phyloP scores from a whole-genome alignment of 2,113 vertebrate species.

The Caloenas nicobarica region DNA sequence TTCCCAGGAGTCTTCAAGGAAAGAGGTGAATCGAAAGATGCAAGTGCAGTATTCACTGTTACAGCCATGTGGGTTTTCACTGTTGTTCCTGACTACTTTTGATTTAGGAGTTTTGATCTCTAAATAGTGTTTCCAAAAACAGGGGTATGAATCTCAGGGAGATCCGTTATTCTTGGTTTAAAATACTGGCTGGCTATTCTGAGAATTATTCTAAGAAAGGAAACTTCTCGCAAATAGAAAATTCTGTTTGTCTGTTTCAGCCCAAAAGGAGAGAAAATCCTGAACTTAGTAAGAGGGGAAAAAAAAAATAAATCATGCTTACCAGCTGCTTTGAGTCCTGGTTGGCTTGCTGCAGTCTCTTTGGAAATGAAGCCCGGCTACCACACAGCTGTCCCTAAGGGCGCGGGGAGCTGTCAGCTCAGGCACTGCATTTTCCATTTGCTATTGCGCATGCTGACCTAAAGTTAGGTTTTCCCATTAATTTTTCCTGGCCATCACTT shows the following conservation, averaged over 20 bases:
- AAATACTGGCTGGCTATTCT: not conserved
- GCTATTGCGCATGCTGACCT: constrained; percentile 42
- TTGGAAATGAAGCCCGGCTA: constrained; percentile 53
- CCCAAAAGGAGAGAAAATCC: not conserved
- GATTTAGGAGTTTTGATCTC: not conserved
- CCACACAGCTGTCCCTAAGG: constrained; percentile 28
- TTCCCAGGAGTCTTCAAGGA: not conserved
- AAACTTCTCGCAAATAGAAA: not conserved
- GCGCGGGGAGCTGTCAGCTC: constrained; percentile 55
- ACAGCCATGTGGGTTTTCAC: not conserved
- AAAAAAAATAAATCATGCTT: constrained; percentile 33
- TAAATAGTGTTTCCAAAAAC: constrained; percentile 28
- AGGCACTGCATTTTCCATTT: constrained; percentile 43
- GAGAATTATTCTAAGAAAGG: not conserved
- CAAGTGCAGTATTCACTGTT: not conserved
- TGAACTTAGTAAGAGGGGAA: not conserved
- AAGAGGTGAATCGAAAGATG: not conserved
- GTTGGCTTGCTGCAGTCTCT: constrained; percentile 50
- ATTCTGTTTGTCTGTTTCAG: not conserved
- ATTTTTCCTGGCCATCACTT: constrained; percentile 28
- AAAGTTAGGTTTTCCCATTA: constrained; percentile 40
- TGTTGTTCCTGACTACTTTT: not conserved
- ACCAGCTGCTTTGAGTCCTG: constrained; percentile 59
- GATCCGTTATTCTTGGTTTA: not conserved
- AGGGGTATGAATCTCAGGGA: not conserved